A percentile compares a stretch with the other conserved stretches of the same genome.
These are phyloP conservation scores for Ophiodon elongatus DNA, from an alignment of 2,113 vertebrate genomes.

Conservation along the genomic window DNA sequence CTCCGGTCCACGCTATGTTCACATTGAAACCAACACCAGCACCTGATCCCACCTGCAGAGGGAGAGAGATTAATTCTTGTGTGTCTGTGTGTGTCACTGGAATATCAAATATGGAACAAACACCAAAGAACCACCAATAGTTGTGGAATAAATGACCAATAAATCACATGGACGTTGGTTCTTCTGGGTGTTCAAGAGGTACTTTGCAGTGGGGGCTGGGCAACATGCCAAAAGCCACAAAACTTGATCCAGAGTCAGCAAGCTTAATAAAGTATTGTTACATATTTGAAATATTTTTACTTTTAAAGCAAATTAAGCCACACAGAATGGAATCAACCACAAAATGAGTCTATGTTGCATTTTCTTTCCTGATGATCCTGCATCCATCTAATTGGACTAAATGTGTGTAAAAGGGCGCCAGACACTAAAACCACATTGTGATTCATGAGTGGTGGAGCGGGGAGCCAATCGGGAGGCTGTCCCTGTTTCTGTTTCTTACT, in stretches of 20 bases:
- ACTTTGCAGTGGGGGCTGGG: background rate
- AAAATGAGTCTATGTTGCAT: background rate
- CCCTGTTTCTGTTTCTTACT: background rate
- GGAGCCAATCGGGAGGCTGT: background rate
- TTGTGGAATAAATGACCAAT: background rate
- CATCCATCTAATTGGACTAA: background rate
- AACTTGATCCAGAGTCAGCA: background rate
- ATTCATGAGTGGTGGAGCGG: background rate
- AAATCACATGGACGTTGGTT: background rate
- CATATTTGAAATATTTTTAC: background rate
- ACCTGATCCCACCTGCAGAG: conserved; percentile 75
- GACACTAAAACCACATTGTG: background rate
- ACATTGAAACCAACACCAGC: conserved; percentile 78
- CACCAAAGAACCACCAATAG: background rate
- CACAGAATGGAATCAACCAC: background rate
- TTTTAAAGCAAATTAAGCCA: background rate
- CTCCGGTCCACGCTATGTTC: conserved; percentile 80
- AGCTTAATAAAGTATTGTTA: background rate
- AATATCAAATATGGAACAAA: background rate
- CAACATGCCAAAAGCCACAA: background rate
- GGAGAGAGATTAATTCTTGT: background rate
- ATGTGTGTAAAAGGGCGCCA: background rate
- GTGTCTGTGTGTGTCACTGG: background rate
- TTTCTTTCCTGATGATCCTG: background rate
- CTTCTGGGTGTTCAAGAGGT: background rate